Base-by-base conservation (phyloP, 2,888 invertebrate species). In the Chorisops tibialis region DNA sequence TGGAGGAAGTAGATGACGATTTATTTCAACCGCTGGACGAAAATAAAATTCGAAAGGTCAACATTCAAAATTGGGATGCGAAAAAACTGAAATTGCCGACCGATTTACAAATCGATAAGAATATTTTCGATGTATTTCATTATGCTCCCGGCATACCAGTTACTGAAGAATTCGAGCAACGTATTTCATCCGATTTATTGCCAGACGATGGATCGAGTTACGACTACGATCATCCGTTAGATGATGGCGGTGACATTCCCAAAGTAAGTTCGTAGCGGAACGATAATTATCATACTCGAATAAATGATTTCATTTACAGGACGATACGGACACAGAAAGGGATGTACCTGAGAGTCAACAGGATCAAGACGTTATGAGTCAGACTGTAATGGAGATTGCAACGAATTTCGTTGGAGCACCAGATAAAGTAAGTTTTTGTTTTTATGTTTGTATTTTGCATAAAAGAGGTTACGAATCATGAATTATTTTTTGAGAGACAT, bases 401-500 rank as follows among this genome's bases (percentile, higher is more conserved):
- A 79, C 81, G 3, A 82, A 87, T 70, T 82, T 88, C 74, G 80
- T 88, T 9, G 84, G 85, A 47, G 85, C 85, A 2, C 89, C 89
- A 0, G 83, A 83, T 64, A 83, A 75, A 68, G 75, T 73, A 62
- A 66, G 65, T 59, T 50, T 61, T 38, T 12, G 22, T 7, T 12
- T 48, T 16, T 56, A 22, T 61, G 21, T 45, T 5, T 7, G 24
- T 24, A 30, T 30, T 30, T n/a, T n/a, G n/a, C n/a, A n/a, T n/a
- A n/a, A n/a, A n/a, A n/a, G n/a, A n/a, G n/a, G n/a, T n/a, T n/a
- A n/a, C n/a, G n/a, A n/a, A n/a, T n/a, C n/a, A n/a, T n/a, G n/a
- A n/a, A n/a, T n/a, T n/a, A n/a, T n/a, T n/a, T n/a, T n/a, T n/a
- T n/a, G n/a, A n/a, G n/a, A n/a, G n/a, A n/a, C n/a, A n/a, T n/a